Percentiles rank a stretch among this genome's conserved stretches.
Evolutionary conservation across 2,797 vertebrate species (phyloP).

Genomic region (Phaenicophaeus curvirostris): DNA sequence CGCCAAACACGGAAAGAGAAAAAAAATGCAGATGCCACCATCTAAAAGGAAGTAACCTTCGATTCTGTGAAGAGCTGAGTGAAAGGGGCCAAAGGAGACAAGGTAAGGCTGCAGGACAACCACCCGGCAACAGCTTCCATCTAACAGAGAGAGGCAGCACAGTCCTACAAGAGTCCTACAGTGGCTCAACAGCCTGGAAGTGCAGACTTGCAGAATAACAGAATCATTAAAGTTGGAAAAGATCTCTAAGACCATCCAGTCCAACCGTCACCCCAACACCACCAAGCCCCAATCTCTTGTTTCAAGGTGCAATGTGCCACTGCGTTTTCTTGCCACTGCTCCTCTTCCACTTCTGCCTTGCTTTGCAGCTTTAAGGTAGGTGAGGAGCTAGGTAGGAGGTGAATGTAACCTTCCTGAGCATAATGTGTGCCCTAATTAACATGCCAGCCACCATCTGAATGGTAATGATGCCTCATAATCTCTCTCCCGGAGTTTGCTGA

Average conservation of each 20-base stretch:
- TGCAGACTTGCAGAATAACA: too few species aligned
- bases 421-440: not conserved
- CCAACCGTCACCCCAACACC: too few species aligned
- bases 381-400: not conserved
- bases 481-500: not conserved
- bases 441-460: not conserved
- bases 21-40: not conserved
- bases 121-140: not conserved
- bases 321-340: not conserved
- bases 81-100: not conserved
- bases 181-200: too few species aligned
- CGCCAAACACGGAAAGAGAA: not conserved
- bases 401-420: not conserved
- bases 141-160: not conserved
- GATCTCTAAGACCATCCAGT: too few species aligned
- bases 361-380: not conserved
- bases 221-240: too few species aligned
- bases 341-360: not conserved
- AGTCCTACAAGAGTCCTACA: too few species aligned
- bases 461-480: not conserved
- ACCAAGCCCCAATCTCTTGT: not conserved
- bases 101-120: not conserved
- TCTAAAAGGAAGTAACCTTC: not conserved
- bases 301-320: rapidly evolving
- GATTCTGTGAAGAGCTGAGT: rapidly evolving